phyloP scores from a whole-genome alignment of 2,888 invertebrate genomes.

The Chrysolina oricalcia region DNA sequence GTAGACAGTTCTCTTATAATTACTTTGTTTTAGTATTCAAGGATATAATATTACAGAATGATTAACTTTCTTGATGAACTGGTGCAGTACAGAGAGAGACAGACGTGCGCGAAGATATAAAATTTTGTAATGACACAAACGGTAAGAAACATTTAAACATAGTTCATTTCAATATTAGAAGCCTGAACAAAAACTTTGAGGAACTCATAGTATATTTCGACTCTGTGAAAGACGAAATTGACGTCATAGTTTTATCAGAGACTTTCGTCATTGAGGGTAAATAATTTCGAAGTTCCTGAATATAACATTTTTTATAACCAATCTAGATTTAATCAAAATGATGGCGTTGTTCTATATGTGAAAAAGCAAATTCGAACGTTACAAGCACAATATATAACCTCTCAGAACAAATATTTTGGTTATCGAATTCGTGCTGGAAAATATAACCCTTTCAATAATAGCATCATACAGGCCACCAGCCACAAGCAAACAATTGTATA shows the following conservation, averaged over 20 bases:
- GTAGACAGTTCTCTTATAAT: neutral
- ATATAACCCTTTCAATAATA: too few species aligned
- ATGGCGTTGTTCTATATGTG: constrained; percentile 17
- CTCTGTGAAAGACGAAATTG: constrained; percentile 10
- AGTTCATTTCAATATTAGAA: neutral
- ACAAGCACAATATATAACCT: constrained; percentile 9
- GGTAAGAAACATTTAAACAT: constrained; percentile 13
- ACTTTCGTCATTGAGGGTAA: neutral
- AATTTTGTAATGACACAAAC: too few species aligned
- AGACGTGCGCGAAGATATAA: constrained; percentile 9
- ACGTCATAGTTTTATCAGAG: constrained; percentile 7
- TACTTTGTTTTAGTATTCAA: neutral
- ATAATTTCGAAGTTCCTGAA: constrained; percentile 1
- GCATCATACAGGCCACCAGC: too few species aligned
- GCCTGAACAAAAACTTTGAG: too few species aligned
- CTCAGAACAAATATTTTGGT: too few species aligned
- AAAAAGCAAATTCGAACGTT: constrained; percentile 10
- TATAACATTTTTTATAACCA: constrained; percentile 4
- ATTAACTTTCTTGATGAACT: too few species aligned
- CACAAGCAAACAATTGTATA: too few species aligned
- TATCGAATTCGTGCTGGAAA: too few species aligned
- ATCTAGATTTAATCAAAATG: constrained; percentile 5
- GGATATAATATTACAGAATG: neutral
- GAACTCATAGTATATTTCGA: neutral
- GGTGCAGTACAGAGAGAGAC: neutral